Evolutionary conservation across 2,888 invertebrate species (phyloP).

Genomic region (Acanthopleura granulata): DNA sequence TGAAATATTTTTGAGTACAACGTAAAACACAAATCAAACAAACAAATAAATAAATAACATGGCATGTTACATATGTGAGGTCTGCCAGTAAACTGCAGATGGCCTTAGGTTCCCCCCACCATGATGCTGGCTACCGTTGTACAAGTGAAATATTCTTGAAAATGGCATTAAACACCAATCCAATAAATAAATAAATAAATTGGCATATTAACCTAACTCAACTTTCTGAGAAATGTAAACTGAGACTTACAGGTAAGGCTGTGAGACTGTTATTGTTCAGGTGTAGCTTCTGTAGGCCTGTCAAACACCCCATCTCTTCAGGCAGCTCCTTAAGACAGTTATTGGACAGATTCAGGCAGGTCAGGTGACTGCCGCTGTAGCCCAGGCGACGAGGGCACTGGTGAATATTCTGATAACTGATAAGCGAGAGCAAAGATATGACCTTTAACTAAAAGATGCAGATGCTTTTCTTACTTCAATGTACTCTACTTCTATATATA

Average conservation of each 20-base stretch:
- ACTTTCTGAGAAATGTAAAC: background rate
- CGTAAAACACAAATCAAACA: too few relatives aligned
- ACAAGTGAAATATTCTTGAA: too few relatives aligned
- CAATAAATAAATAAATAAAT: too few relatives aligned
- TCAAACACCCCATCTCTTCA: slow-evolving; percentile 46
- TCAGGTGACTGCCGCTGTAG: slow-evolving; percentile 49
- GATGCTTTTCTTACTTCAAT: too few relatives aligned
- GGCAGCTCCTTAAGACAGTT: slow-evolving; percentile 43
- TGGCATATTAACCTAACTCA: too few relatives aligned
- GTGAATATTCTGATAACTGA: slow-evolving; percentile 38
- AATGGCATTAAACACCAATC: too few relatives aligned
- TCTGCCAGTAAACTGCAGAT: too few relatives aligned
- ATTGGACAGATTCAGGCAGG: slow-evolving; percentile 42
- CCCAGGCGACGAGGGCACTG: slow-evolving; percentile 46
- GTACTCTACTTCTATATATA: too few relatives aligned
- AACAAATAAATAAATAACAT: too few relatives aligned
- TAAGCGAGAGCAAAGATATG: background rate
- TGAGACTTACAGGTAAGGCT: slow-evolving; percentile 43
- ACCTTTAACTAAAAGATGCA: too few relatives aligned
- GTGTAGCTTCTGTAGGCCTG: slow-evolving; percentile 42
- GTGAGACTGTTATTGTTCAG: slow-evolving; percentile 40
- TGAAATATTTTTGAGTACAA: too few relatives aligned
- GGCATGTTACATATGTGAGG: too few relatives aligned
- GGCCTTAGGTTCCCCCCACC: background rate
- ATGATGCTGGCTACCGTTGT: background rate